Percentiles rank a stretch among this genome's conserved stretches.
Conservation (phyloP, 2,888 invertebrate species). For the Loripinus fragilis region DNA sequence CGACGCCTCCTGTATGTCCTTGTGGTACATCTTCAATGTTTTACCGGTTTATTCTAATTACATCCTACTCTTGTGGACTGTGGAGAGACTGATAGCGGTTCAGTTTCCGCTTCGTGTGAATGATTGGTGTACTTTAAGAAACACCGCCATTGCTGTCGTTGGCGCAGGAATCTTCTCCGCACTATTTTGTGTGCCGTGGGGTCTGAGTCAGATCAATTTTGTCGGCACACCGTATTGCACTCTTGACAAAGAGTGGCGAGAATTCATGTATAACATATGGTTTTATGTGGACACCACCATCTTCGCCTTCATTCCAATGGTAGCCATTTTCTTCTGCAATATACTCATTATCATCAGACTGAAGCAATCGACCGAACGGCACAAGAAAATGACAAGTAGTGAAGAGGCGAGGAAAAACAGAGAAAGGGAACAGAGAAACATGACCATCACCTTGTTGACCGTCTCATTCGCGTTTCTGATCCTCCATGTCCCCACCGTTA, state of each 20-base stretch:
- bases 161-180: not conserved
- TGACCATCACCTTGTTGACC: not conserved
- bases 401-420: not conserved
- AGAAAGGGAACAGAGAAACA: not conserved
- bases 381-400: not conserved
- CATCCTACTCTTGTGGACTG: not conserved
- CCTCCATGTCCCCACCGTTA: not conserved
- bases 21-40: not conserved
- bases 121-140: not conserved
- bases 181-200: not conserved
- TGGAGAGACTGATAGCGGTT: not conserved
- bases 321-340: not conserved
- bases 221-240: not conserved
- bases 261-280: not conserved
- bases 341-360: not conserved
- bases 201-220: not conserved
- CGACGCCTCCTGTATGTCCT: not conserved
- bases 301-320: not conserved
- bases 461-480: not conserved
- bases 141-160: not conserved
- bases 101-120: not conserved
- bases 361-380: not conserved
- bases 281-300: not conserved
- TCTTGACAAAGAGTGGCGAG: not conserved
- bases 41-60: not conserved